Conservation (phyloP, 1,140 invertebrate species). For the Luehdorfia chinensis region DNA sequence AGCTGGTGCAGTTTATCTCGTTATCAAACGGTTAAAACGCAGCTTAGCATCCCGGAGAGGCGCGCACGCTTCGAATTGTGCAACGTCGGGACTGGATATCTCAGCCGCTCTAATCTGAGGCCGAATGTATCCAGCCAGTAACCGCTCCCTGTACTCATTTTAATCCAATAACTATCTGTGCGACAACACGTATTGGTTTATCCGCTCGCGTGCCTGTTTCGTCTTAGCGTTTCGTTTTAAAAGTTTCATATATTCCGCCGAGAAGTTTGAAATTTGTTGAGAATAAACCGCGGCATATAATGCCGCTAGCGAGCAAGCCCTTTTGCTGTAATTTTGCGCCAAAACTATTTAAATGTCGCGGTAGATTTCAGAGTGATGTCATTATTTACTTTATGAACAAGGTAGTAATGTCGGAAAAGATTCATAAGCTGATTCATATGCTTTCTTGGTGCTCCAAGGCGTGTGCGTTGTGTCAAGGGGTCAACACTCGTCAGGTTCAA, state of each 20-base stretch:
- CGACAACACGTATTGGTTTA: conserved; percentile 35
- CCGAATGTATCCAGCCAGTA: conserved; percentile 8
- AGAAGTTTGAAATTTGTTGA: not conserved
- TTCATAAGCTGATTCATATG: conserved; percentile 39
- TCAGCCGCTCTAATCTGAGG: conserved; percentile 36
- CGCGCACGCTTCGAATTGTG: conserved; percentile 36
- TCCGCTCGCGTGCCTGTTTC: conserved; percentile 17
- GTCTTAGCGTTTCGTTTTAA: conserved; percentile 12
- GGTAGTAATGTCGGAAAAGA: conserved; percentile 31
- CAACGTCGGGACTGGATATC: conserved; percentile 41
- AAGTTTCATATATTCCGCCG: not conserved
- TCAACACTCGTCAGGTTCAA: conserved; percentile 52
- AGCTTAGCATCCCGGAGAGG: conserved; percentile 26
- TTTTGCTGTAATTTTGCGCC: conserved; percentile 5
- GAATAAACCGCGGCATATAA: not conserved
- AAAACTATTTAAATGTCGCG: conserved; percentile 9
- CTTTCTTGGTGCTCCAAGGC: no score
- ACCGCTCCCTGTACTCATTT: conserved; percentile 25
- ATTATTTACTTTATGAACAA: conserved; percentile 33
- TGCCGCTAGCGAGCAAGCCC: no score
- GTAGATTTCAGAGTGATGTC: conserved; percentile 30
- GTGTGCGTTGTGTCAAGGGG: conserved; percentile 37
- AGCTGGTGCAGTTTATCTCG: conserved; percentile 33
- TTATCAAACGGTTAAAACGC: conserved; percentile 42
- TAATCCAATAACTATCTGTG: conserved; percentile 26